phyloP scores from a whole-genome alignment of 2,888 invertebrate species.

The Clitarchus hookeri region DNA sequence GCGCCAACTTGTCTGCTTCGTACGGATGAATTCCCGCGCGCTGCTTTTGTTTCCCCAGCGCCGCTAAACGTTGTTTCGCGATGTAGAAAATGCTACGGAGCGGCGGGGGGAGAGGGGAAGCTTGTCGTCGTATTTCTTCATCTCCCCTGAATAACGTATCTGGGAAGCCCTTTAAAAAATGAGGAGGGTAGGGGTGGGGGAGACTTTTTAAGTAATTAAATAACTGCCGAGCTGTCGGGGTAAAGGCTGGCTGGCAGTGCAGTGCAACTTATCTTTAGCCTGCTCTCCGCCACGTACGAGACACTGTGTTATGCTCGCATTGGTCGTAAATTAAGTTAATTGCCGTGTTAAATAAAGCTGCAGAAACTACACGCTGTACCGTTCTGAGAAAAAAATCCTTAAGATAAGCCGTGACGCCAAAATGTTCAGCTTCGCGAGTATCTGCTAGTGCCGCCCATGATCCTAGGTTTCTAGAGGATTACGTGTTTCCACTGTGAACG shows the following conservation, averaged over 20 bases:
- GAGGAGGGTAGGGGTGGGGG: not conserved
- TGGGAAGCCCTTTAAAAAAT: not conserved
- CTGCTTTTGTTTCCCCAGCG: not conserved
- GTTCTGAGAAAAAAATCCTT: not conserved
- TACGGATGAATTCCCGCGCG: not conserved
- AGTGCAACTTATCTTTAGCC: not conserved
- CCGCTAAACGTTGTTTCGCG: slow-evolving; percentile 14
- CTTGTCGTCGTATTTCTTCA: not conserved
- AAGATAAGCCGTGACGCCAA: not conserved
- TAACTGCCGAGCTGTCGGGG: not conserved
- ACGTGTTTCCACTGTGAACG: too few species aligned
- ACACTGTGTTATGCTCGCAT: not conserved
- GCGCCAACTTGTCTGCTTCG: slow-evolving; percentile 14
- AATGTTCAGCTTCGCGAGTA: too few species aligned
- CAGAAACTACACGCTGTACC: not conserved
- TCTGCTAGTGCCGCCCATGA: too few species aligned
- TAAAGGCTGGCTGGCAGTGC: not conserved
- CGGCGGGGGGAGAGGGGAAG: not conserved
- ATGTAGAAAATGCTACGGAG: too few species aligned
- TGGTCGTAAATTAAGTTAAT: not conserved
- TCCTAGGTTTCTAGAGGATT: too few species aligned
- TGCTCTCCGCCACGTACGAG: too few species aligned
- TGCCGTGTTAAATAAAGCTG: not conserved
- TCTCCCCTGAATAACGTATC: slow-evolving; percentile 10
- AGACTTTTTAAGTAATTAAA: slow-evolving; percentile 7